Base-by-base conservation (phyloP, 1,140 invertebrate species). In the Drosophila funebris region DNA sequence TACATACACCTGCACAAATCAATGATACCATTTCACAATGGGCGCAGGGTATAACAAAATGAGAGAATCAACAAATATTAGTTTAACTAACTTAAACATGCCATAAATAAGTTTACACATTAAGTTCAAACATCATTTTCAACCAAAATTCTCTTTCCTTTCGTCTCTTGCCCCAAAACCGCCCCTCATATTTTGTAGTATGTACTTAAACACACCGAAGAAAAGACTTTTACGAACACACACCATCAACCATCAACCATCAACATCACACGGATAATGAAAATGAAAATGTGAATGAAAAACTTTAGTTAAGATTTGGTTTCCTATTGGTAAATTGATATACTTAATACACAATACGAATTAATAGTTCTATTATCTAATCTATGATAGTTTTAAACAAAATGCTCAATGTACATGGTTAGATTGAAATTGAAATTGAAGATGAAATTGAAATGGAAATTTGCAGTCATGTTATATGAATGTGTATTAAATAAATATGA, bases 51-150 rank as follows among this genome's bases (percentile, higher is more conserved):
- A 13, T 36, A n/a, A n/a, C 3, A 36, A 4, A 36, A 3, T 9
- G 44, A 48, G 7, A 48, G 7, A 48, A 48, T 24, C 44, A 48
- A 48, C 22, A 78, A 83, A 78, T 74, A 77, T 81, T 87, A 85
- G 82, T 85, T 82, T 85, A 85, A 85, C 82, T 85, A 87, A 85
- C 82, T 85, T 85, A 87, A 85, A 85, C 82, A 85, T 85, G 82
- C 82, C 82, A 85, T 85, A 85, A 82, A 87, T 85, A 85, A 87
- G 82, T 87, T 85, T 61, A 57, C 63, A 62, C 54, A 66, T 87
- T 87, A 85, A 84, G 81, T 85, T 87, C 33, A 37, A 56, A 41
- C 13, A 16, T 4, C 13, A 56, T 50, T 13, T 39, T 13, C 31
- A 60, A 56, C 54, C 24, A 44, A 16, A 41, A 22, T 56, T 56